Evolutionary conservation across 2,888 invertebrate genomes (phyloP), one percentile per base, ranked within the genome.

Genomic region (Clepsis dumicolana): DNA sequence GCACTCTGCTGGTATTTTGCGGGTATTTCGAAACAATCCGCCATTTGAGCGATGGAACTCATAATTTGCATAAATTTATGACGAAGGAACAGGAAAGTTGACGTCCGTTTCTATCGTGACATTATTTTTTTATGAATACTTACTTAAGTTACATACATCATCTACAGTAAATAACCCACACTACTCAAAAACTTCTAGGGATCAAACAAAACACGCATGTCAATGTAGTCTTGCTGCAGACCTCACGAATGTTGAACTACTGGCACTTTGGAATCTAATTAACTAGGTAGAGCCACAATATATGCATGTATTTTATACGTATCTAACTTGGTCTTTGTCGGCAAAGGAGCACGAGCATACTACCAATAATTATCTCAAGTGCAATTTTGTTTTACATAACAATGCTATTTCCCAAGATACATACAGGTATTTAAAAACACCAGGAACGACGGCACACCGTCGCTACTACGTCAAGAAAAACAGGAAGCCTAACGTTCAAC

Each of bases 31-130:
- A 75, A 80, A 80, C 41, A 75, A 74, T 80, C 80, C 80, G 74
- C 73, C 73, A 65, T 24, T 50, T 59, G 53, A 44, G 68, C 71
- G 70, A 70, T 70, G 64, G 71, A 72, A 68, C 68, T 66, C 73
- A 75, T 81, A 82, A 87, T 88, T 87, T 85, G 73, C 75, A 78
- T 83, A 79, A 76, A 77, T 78, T 75, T 76, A 73, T 77, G 77
- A 82, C 79, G 77, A 78, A 76, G 74, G 71, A 72, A 65, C 64
- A 64, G 10, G 44, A 41, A 32, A 53, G 25, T 32, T 25, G 64
- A 60, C 69, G 44, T 64, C 69, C 59, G 69, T 41, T 24, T 27
- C 52, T 18, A 64, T 29, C 41, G 60, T 35, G 14, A 29, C 18
- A 44, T 44, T 44, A 44, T 44, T 44, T 8, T n/a, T 16, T 44